Evolutionary conservation across 2,113 vertebrate species (phyloP).

Genomic region (Pollimyrus isidori): DNA sequence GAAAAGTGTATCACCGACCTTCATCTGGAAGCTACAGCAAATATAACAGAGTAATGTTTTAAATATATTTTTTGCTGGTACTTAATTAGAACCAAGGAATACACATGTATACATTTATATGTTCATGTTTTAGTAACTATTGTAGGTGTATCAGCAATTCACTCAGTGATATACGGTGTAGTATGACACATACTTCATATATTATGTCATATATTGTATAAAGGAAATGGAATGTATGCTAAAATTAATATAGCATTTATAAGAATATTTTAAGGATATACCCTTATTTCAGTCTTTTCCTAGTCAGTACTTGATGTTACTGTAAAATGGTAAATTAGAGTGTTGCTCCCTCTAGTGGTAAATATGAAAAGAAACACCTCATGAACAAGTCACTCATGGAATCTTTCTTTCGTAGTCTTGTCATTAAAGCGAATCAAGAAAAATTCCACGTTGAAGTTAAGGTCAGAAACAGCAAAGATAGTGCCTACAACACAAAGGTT

Average conservation of each 20-base stretch:
- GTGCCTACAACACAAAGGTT: conserved; percentile 88
- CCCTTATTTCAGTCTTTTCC: neutral
- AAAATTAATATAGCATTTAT: neutral
- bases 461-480: conserved; percentile 76
- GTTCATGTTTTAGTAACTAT: neutral
- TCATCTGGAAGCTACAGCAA: conserved; percentile 60
- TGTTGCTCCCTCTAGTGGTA: neutral
- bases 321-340: neutral
- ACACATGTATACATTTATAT: neutral
- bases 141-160: neutral
- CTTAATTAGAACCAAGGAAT: neutral
- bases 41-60: conserved; percentile 50
- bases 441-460: conserved; percentile 70
- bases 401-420: conserved; percentile 45
- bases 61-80: neutral
- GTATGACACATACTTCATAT: neutral
- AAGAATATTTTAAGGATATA: neutral
- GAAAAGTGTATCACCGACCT: conserved; percentile 82
- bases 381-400: neutral
- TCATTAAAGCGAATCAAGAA: conserved; percentile 69
- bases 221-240: neutral
- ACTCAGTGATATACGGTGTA: neutral
- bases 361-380: neutral
- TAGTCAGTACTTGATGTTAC: neutral
- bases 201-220: neutral